A percentile compares a stretch with the other conserved stretches of the same genome.
phyloP scores from a whole-genome alignment of 2,113 vertebrate genomes.

The Heteronetta atricapilla region DNA sequence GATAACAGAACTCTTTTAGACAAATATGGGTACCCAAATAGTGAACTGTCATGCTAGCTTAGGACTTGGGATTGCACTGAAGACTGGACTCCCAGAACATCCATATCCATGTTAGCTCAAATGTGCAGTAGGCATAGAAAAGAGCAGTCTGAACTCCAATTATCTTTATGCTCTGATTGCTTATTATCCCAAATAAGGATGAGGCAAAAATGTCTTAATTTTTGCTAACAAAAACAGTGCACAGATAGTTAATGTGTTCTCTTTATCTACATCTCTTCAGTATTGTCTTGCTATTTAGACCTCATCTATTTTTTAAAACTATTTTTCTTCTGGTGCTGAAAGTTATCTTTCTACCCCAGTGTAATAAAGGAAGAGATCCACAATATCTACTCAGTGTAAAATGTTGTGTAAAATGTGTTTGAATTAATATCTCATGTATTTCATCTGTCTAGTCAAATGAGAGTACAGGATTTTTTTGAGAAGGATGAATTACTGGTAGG shows the following conservation, averaged over 20 bases:
- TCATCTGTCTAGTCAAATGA: not conserved
- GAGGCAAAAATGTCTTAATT: not conserved
- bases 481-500: not conserved
- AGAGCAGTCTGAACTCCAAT: not conserved
- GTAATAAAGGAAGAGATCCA: not conserved
- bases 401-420: not conserved
- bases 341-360: not conserved
- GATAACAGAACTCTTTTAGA: not conserved
- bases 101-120: not conserved
- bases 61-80: not conserved
- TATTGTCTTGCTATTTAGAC: not conserved
- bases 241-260: not conserved
- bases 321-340: not conserved
- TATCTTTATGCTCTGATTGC: not conserved
- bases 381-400: not conserved
- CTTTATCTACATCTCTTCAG: not conserved
- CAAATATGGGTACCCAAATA: not conserved
- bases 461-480: not conserved
- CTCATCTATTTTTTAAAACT: not conserved
- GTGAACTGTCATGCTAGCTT: not conserved
- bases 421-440: not conserved
- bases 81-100: not conserved
- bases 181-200: not conserved
- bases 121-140: accelerated
- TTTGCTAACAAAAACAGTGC: not conserved